Conservation (phyloP, 2,113 vertebrate genomes). For the Elephas maximus region DNA sequence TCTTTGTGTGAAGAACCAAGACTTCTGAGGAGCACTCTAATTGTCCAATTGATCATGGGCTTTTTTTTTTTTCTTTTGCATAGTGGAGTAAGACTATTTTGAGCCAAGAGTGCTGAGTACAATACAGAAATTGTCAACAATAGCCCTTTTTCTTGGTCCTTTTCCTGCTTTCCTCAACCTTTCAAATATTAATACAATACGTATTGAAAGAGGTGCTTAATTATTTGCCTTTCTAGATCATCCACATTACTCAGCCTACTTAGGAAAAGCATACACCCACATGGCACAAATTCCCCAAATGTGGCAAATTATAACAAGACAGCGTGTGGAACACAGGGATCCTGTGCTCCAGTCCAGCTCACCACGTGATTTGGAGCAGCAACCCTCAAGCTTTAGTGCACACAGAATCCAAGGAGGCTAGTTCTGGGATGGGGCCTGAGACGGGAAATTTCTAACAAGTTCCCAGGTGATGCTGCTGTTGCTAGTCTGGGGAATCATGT, state of each 20-base stretch:
- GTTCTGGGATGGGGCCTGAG: not conserved
- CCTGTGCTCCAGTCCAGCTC: not conserved
- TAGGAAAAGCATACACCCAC: not conserved
- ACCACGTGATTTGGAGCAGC: not conserved
- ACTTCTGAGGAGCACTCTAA: not conserved
- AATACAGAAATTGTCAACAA: not conserved
- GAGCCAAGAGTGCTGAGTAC: not conserved
- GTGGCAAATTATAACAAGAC: not conserved
- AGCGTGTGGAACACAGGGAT: not conserved
- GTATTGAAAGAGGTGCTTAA: not conserved
- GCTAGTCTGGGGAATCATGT: not conserved
- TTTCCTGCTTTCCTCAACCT: not conserved
- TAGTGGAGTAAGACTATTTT: not conserved
- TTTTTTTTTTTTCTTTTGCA: not conserved
- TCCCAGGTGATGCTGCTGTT: not conserved
- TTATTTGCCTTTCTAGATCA: not conserved
- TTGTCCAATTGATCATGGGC: not conserved
- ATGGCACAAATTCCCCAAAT: not conserved
- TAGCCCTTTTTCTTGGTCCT: not conserved
- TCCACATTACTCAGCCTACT: not conserved
- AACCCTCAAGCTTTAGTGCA: not conserved
- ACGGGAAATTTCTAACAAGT: not conserved
- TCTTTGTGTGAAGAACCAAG: not conserved
- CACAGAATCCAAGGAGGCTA: not conserved
- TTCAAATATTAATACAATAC: not conserved